Percentiles rank a stretch among this genome's conserved stretches.
phyloP scores from a whole-genome alignment of 1,140 invertebrate genomes.

The Trichonephila clavata region DNA sequence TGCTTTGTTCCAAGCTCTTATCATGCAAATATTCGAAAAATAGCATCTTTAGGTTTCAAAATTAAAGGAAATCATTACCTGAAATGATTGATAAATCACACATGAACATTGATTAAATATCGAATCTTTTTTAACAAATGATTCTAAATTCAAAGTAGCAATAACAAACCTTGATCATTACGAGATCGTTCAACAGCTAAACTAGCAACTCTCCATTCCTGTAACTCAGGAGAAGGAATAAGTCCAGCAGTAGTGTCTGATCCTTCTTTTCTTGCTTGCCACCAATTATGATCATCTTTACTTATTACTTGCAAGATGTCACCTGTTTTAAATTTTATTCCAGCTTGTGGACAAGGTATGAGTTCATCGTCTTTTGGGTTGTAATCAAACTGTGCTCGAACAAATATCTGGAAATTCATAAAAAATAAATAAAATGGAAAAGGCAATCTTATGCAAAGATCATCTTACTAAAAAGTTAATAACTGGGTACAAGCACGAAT shows the following conservation, averaged over 20 bases:
- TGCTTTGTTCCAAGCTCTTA: too few relatives aligned
- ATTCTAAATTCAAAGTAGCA: not conserved
- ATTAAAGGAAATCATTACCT: not conserved
- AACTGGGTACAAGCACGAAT: too few relatives aligned
- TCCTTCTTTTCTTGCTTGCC: slow-evolving; percentile 95
- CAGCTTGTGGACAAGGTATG: slow-evolving; percentile 98
- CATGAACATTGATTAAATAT: not conserved
- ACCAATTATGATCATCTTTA: slow-evolving; percentile 99
- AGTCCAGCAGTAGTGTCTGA: slow-evolving; percentile 96
- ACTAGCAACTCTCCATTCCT: slow-evolving; percentile 98
- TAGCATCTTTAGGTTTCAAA: not conserved
- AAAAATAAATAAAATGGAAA: too few relatives aligned
- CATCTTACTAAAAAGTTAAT: too few relatives aligned
- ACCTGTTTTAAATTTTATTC: slow-evolving; percentile 97
- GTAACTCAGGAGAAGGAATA: slow-evolving; percentile 99
- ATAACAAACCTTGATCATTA: slow-evolving; percentile 74
- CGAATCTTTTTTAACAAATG: not conserved
- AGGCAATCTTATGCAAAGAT: too few relatives aligned
- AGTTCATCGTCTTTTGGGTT: slow-evolving; percentile 98
- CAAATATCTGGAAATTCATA: slow-evolving; percentile 66
- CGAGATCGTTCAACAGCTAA: slow-evolving; percentile 85
- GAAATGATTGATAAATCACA: not conserved
- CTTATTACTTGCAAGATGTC: slow-evolving; percentile 98
- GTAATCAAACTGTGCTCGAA: slow-evolving; percentile 97
- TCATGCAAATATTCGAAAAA: too few relatives aligned